A percentile compares a stretch with the other conserved stretches of the same genome.
phyloP scores from a whole-genome alignment of 2,797 vertebrate species.

The Enteromius fasciolatus region DNA sequence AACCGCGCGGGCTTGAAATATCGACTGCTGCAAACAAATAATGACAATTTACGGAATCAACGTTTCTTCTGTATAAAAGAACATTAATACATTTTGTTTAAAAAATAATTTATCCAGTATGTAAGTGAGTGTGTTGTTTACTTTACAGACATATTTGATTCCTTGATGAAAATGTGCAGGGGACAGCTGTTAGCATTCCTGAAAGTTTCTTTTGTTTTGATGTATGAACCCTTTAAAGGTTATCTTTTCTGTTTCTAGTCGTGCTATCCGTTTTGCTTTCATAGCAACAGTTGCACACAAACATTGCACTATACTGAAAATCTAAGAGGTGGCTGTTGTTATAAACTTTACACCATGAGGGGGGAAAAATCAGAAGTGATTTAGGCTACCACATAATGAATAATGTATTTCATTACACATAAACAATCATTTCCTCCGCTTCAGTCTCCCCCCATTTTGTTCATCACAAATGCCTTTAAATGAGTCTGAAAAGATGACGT shows the following conservation, averaged over 20 bases:
- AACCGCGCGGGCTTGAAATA: background rate
- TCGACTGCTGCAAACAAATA: background rate
- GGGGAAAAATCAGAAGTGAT: background rate
- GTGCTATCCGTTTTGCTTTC: constrained; percentile 56
- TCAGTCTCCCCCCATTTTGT: background rate
- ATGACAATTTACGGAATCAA: background rate
- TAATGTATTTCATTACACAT: constrained; percentile 6
- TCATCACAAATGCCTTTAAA: constrained; percentile 17
- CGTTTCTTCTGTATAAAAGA: background rate
- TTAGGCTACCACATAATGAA: constrained; percentile 22
- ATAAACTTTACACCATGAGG: constrained; percentile 21
- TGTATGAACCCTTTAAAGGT: constrained; percentile 63
- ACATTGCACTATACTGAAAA: constrained; percentile 40
- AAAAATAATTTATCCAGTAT: background rate
- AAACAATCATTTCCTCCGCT: constrained; percentile 25
- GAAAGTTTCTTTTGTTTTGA: constrained; percentile 62
- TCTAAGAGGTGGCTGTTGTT: constrained; percentile 35
- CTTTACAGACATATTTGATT: constrained; percentile 4
- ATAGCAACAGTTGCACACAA: constrained; percentile 64
- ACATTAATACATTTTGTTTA: background rate
- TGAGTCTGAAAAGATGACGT: background rate
- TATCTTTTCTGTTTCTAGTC: constrained; percentile 64
- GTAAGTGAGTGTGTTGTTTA: background rate
- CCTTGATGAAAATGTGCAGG: constrained; percentile 12
- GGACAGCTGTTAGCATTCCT: constrained; percentile 60